Percentiles rank a stretch among this genome's conserved stretches.
Conservation (phyloP, 2,797 vertebrate genomes). For the Pampus argenteus region DNA sequence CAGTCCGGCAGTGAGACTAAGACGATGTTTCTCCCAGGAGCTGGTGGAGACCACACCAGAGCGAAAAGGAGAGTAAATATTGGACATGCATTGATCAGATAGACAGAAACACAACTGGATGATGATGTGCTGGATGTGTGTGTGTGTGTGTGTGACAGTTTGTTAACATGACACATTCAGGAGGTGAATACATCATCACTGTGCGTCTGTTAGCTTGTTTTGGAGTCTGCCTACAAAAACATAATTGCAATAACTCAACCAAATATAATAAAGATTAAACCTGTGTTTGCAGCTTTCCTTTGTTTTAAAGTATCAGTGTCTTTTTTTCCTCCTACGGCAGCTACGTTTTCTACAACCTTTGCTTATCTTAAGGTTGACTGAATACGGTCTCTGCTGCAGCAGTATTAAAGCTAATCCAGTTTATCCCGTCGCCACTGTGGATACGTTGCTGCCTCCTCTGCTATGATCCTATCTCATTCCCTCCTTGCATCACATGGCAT, state of each 20-base stretch:
- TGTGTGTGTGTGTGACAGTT: too few relatives aligned
- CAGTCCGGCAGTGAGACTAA: slow-evolving; percentile 15
- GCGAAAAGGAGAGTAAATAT: too few relatives aligned
- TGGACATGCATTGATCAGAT: too few relatives aligned
- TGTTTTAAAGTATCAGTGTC: not conserved
- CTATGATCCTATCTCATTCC: slow-evolving; percentile 62
- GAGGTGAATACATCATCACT: not conserved
- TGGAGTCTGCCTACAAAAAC: not conserved
- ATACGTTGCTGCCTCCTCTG: slow-evolving; percentile 32
- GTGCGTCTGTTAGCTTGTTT: not conserved
- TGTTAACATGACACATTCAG: not conserved
- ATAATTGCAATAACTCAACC: fast-evolving
- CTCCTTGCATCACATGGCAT: slow-evolving; percentile 53
- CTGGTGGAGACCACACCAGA: too few relatives aligned
- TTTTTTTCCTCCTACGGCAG: not conserved
- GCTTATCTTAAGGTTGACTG: slow-evolving; percentile 28
- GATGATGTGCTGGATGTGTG: too few relatives aligned
- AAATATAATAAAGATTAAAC: too few relatives aligned
- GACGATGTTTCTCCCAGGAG: too few relatives aligned
- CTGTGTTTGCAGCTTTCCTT: not conserved
- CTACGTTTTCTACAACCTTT: slow-evolving; percentile 23
- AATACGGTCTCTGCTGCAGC: slow-evolving; percentile 29
- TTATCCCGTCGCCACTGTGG: slow-evolving; percentile 38
- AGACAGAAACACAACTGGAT: too few relatives aligned
- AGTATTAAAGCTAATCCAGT: slow-evolving; percentile 57